Evolutionary conservation across 1,140 invertebrate genomes (phyloP).

Genomic region (Lucilia sericata): DNA sequence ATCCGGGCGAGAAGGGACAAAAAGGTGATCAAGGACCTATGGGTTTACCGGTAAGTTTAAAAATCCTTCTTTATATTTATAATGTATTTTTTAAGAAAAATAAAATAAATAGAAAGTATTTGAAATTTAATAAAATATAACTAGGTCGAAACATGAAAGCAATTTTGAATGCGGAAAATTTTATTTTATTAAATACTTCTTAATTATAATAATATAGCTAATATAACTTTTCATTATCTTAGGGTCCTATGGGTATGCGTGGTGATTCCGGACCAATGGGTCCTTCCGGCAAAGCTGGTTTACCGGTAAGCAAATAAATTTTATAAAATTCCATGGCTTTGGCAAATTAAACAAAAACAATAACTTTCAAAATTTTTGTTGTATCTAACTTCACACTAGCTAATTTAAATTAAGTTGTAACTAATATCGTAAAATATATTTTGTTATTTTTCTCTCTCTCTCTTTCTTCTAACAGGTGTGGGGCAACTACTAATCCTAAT

Average conservation of each 20-base stretch:
- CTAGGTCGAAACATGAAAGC: no score
- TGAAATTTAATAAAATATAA: no score
- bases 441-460: conserved; percentile 50
- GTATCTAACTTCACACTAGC: conserved; percentile 1
- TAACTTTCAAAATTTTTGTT: conserved; percentile 55
- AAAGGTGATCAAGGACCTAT: conserved; percentile 94
- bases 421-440: conserved; percentile 45
- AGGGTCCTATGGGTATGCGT: conserved; percentile 91
- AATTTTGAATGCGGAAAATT: no score
- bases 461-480: conserved; percentile 66
- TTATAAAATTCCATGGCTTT: background rate
- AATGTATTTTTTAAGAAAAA: no score
- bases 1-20: conserved; percentile 87
- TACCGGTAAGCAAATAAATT: conserved; percentile 76
- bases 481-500: conserved; percentile 62
- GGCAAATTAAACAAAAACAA: background rate
- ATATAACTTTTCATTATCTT: conserved; percentile 44
- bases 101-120: no score
- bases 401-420: background rate
- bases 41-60: conserved; percentile 89
- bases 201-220: background rate
- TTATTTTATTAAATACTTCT: no score
- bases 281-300: conserved; percentile 81
- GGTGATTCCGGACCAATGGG: conserved; percentile 81
- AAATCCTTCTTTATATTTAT: no score